phyloP scores from a whole-genome alignment of 2,888 invertebrate species.

The Proisotoma minuta region DNA sequence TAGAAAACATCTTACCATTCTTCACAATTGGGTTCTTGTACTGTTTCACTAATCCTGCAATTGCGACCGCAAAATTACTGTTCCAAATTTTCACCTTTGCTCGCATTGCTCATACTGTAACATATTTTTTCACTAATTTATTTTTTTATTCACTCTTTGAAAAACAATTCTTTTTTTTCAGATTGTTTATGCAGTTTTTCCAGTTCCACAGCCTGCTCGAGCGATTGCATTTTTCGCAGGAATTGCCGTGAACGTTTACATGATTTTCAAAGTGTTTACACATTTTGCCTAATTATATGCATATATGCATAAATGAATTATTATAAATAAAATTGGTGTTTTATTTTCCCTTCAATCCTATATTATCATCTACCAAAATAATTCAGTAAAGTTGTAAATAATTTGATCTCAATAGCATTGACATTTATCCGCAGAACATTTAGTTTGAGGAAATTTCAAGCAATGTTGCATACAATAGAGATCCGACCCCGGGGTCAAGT shows the following conservation, averaged over 20 bases:
- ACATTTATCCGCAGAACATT: constrained; percentile 29
- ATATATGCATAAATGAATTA: neutral
- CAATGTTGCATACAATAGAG: constrained; percentile 82
- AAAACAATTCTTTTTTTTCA: no score
- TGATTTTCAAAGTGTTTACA: constrained; percentile 51
- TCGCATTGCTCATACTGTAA: constrained; percentile 59
- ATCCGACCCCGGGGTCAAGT: constrained; percentile 66
- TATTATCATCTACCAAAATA: neutral
- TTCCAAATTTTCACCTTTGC: constrained; percentile 59
- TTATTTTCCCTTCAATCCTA: neutral
- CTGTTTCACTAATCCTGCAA: constrained; percentile 58
- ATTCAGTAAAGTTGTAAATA: neutral
- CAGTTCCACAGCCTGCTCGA: constrained; percentile 60
- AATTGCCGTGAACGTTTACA: constrained; percentile 53
- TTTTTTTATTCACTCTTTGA: no score
- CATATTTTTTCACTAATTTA: no score
- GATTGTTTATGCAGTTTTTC: constrained; percentile 62
- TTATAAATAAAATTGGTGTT: neutral
- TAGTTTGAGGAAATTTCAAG: constrained; percentile 63
- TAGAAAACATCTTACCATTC: constrained; percentile 68
- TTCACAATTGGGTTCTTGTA: constrained; percentile 60
- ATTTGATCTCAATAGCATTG: constrained; percentile 23
- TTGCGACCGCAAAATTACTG: constrained; percentile 54
- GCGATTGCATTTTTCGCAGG: constrained; percentile 54
- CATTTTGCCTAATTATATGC: constrained; percentile 18